Conservation (phyloP, 37 sponge, comb jelly and placozoan species). For the Axinella damicornis region DNA sequence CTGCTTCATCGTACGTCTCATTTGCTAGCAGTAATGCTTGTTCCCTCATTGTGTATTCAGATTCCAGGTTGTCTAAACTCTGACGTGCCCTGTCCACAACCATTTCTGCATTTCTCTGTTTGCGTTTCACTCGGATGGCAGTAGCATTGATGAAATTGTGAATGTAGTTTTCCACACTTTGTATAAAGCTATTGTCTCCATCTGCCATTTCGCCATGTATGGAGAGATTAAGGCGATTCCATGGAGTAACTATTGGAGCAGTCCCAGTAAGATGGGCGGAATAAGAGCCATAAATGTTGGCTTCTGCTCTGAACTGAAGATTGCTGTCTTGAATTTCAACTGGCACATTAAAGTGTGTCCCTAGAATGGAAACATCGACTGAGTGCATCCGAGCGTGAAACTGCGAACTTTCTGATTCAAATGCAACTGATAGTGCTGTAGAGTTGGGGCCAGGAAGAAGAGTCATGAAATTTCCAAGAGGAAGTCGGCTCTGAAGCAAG, state of each 20-base stretch:
- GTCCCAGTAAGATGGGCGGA: neutral
- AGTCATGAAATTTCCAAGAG: conserved; percentile 5
- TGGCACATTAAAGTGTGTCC: conserved; percentile 1
- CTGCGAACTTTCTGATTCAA: neutral
- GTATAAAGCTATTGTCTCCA: neutral
- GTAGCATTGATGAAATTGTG: neutral
- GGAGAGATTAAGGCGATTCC: neutral
- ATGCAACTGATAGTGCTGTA: neutral
- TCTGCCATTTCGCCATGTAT: neutral
- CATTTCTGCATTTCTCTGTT: neutral
- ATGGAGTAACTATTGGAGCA: neutral
- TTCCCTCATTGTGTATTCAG: neutral
- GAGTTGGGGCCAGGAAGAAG: conserved; percentile 3
- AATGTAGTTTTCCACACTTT: neutral
- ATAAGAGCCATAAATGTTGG: neutral
- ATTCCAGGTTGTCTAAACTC: neutral
- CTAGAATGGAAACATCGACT: conserved; percentile 15
- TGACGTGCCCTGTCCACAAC: conserved; percentile 1
- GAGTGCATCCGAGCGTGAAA: neutral
- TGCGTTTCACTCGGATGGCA: neutral
- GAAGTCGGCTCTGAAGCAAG: neutral
- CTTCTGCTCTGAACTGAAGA: neutral
- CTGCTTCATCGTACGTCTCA: neutral
- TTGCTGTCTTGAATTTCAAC: neutral
- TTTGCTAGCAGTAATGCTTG: conserved; percentile 4